phyloP scores from a whole-genome alignment of 2,113 vertebrate genomes.

The Rallus limicola region DNA sequence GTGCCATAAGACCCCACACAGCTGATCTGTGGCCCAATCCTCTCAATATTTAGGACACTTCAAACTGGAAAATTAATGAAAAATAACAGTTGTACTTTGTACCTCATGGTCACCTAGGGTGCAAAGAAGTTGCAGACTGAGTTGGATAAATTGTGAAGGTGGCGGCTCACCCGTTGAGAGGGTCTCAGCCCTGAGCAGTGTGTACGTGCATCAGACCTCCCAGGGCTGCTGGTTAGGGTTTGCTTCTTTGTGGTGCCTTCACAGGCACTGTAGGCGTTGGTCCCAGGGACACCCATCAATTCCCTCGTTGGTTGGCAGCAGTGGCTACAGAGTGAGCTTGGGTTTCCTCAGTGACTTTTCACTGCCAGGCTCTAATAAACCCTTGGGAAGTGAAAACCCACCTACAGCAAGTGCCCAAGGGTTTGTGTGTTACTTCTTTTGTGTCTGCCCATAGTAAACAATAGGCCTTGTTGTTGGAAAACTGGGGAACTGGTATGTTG shows the following conservation, averaged over 20 bases:
- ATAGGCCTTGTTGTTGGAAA: background rate
- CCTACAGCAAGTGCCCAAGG: background rate
- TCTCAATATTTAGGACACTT: constrained; percentile 25
- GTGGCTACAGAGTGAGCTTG: background rate
- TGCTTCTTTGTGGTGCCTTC: background rate
- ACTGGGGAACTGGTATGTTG: background rate
- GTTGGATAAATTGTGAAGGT: background rate
- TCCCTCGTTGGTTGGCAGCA: background rate
- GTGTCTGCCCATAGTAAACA: background rate
- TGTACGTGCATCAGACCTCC: accelerated
- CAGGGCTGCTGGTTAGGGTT: background rate
- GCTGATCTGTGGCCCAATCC: background rate
- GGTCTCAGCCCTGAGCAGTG: background rate
- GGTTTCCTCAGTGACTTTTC: background rate
- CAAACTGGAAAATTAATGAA: constrained; percentile 1
- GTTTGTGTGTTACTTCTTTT: background rate
- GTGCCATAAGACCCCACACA: background rate
- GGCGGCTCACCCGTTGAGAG: background rate
- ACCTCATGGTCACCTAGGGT: background rate
- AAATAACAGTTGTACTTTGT: constrained; percentile 26
- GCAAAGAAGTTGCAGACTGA: background rate
- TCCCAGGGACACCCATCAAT: background rate
- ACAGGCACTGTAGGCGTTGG: accelerated
- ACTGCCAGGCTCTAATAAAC: background rate
- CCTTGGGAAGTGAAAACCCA: background rate